Percentiles rank a stretch among this genome's conserved stretches.
These are phyloP conservation scores for Lanius ludovicianus DNA, from an alignment of 2,113 vertebrate genomes.

Conservation along the genomic window DNA sequence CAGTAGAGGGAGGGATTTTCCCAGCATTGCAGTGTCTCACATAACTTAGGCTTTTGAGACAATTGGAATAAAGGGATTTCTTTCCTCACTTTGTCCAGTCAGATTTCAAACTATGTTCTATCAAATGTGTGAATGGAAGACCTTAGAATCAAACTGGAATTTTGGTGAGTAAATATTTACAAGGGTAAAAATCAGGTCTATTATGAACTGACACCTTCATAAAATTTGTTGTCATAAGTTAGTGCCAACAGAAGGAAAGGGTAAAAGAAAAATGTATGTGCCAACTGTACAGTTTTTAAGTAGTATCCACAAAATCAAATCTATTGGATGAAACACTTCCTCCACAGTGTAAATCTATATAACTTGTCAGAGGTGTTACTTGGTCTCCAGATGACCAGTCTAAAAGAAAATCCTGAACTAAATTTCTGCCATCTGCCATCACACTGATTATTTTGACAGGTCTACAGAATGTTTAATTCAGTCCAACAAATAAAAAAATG, in stretches of 20 bases:
- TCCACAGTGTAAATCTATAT: not conserved
- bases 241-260: not conserved
- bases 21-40: rapidly evolving
- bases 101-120: not conserved
- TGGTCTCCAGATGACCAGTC: not conserved
- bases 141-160: not conserved
- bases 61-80: not conserved
- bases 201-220: not conserved
- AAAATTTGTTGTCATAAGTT: not conserved
- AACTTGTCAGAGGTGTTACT: not conserved
- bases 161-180: not conserved
- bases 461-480: not conserved
- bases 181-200: not conserved
- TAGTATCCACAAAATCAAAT: not conserved
- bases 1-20: not conserved
- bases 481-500: not conserved
- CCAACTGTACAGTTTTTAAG: not conserved
- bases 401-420: not conserved
- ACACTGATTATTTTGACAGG: not conserved
- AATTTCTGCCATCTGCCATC: not conserved
- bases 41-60: not conserved
- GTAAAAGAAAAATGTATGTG: not conserved
- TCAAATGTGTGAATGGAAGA: not conserved
- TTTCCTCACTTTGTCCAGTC: not conserved
- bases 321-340: not conserved